phyloP scores from a whole-genome alignment of 2,888 invertebrate species.

The Brachylomia viminalis region DNA sequence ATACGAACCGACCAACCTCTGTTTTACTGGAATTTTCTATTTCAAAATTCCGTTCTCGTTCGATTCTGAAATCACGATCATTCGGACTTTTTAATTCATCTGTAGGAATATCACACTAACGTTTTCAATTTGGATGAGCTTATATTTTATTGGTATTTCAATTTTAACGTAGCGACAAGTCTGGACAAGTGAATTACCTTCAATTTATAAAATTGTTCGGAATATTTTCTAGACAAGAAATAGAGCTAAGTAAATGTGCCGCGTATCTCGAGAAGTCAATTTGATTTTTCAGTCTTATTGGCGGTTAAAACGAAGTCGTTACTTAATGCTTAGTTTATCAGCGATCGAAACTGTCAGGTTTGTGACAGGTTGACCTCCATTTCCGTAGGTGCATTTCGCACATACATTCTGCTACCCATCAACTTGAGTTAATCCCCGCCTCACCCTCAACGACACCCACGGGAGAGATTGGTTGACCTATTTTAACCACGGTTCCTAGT shows the following conservation, averaged over 20 bases:
- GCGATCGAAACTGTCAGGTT: constrained; percentile 13
- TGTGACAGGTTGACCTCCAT: constrained; percentile 22
- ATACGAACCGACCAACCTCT: constrained; percentile 85
- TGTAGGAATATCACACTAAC: constrained; percentile 45
- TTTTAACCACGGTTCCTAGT: constrained; percentile 39
- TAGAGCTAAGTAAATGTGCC: too few species aligned
- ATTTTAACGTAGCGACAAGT: constrained; percentile 18
- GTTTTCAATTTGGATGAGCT: constrained; percentile 52
- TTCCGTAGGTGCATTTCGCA: constrained; percentile 32
- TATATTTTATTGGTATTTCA: constrained; percentile 39
- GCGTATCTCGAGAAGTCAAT: background rate
- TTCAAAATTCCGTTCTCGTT: constrained; percentile 83
- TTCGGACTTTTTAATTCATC: constrained; percentile 66
- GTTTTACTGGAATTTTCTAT: constrained; percentile 84
- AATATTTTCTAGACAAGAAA: background rate
- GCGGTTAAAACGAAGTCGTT: background rate
- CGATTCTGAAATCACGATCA: constrained; percentile 80
- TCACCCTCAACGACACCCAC: constrained; percentile 46
- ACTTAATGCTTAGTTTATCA: background rate
- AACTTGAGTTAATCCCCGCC: constrained; percentile 52
- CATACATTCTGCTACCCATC: constrained; percentile 41
- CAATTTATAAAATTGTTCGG: background rate
- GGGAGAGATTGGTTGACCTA: constrained; percentile 59
- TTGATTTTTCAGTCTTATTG: background rate
- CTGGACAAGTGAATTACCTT: background rate